These are phyloP conservation scores for Pseudochaenichthys georgianus DNA, from an alignment of 2,797 vertebrate species.

Conservation along the genomic window DNA sequence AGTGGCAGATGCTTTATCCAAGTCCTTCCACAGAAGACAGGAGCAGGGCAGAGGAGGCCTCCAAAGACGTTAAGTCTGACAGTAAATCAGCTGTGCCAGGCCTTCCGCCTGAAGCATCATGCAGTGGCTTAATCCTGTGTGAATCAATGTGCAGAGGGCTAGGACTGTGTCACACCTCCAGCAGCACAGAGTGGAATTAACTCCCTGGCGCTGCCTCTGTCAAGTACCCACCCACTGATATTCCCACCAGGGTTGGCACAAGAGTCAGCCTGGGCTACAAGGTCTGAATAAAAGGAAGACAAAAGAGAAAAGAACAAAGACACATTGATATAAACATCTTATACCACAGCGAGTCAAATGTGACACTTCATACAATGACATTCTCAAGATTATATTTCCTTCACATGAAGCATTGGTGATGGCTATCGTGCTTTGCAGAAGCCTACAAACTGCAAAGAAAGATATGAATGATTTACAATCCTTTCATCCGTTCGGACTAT, in stretches of 20 bases:
- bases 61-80: slow-evolving; percentile 78
- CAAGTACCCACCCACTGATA: slow-evolving; percentile 59
- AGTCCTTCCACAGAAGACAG: slow-evolving; percentile 46
- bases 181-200: slow-evolving; percentile 59
- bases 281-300: slow-evolving; percentile 48
- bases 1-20: slow-evolving; percentile 51
- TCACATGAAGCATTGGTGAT: slow-evolving; percentile 25
- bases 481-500: slow-evolving; percentile 33
- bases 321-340: slow-evolving; percentile 29
- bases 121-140: slow-evolving; percentile 75
- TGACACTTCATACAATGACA: slow-evolving; percentile 17
- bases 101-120: slow-evolving; percentile 75
- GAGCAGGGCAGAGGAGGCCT: slow-evolving; percentile 59
- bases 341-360: slow-evolving; percentile 30
- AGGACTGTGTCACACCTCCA: slow-evolving; percentile 77
- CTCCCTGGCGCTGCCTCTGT: slow-evolving; percentile 57
- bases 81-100: slow-evolving; percentile 74
- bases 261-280: slow-evolving; percentile 54
- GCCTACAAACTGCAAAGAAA: slow-evolving; percentile 16
- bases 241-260: slow-evolving; percentile 48
- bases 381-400: slow-evolving; percentile 22
- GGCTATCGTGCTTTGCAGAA: slow-evolving; percentile 2
- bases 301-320: slow-evolving; percentile 41
- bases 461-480: slow-evolving; percentile 54
- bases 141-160: slow-evolving; percentile 69